A percentile compares a stretch with the other conserved stretches of the same genome.
phyloP scores from a whole-genome alignment of 2,888 invertebrate species.

The Chrysolina haemoptera region DNA sequence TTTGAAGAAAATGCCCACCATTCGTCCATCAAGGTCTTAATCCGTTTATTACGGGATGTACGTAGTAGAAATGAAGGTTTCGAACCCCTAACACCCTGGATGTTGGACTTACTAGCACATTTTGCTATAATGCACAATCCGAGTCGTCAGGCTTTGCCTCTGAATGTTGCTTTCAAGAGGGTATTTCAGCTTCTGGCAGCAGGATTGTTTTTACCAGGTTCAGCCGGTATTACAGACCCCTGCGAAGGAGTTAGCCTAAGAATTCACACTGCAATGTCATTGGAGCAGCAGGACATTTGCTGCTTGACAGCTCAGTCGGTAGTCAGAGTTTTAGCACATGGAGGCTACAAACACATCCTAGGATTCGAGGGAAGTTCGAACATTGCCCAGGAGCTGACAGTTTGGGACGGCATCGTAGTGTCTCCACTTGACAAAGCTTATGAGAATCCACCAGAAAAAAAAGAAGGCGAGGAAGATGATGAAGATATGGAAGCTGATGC shows the following conservation, averaged over 20 bases:
- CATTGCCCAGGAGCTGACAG: conserved; percentile 87
- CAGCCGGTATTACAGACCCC: conserved; percentile 93
- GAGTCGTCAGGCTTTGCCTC: conserved; percentile 90
- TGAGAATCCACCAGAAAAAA: conserved; percentile 84
- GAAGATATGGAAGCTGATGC: conserved; percentile 78
- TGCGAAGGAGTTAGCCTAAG: conserved; percentile 92
- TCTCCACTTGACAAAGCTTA: conserved; percentile 96
- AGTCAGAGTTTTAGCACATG: conserved; percentile 91
- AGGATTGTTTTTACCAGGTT: conserved; percentile 95
- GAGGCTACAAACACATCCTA: conserved; percentile 93
- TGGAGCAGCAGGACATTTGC: conserved; percentile 93
- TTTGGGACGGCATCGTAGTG: conserved; percentile 97
- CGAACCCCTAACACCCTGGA: conserved; percentile 94
- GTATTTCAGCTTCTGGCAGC: conserved; percentile 93
- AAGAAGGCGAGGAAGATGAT: conserved; percentile 81
- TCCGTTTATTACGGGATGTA: conserved; percentile 94
- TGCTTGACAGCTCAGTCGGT: conserved; percentile 96
- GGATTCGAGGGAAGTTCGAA: conserved; percentile 76
- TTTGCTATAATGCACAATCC: conserved; percentile 98
- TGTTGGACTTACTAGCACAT: conserved; percentile 95
- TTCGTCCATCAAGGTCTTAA: conserved; percentile 93
- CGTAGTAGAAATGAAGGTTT: conserved; percentile 92
- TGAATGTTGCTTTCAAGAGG: conserved; percentile 88
- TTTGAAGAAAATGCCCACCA: conserved; percentile 98
- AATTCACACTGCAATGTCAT: conserved; percentile 90